Evolutionary conservation across 2,888 invertebrate species (phyloP).

Genomic region (Trypoxylon attenuatum): DNA sequence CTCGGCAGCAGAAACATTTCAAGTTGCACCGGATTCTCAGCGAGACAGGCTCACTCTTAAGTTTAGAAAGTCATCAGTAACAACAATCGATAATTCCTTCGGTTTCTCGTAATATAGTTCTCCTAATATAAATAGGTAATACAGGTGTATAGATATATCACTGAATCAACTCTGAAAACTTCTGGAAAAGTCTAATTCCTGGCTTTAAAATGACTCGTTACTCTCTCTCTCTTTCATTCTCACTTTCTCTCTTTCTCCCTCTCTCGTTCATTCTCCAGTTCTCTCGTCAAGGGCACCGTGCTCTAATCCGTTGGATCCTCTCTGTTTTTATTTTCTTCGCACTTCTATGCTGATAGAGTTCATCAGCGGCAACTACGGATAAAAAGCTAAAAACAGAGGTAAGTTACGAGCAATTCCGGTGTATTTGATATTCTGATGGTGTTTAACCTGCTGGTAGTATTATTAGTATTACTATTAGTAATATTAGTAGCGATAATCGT

Average conservation of each 20-base stretch:
- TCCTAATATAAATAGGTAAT: not conserved
- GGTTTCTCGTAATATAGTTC: slow-evolving; percentile 5
- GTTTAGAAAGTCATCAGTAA: slow-evolving; percentile 5
- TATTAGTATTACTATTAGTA: slow-evolving; percentile 30
- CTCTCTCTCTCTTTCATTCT: not conserved
- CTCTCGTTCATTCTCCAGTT: not conserved
- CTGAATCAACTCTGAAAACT: slow-evolving; percentile 13
- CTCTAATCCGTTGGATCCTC: no score
- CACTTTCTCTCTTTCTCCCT: not conserved
- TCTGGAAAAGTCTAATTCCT: slow-evolving; percentile 10
- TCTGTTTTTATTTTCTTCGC: no score
- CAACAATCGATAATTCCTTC: slow-evolving; percentile 18
- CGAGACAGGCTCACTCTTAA: slow-evolving; percentile 1
- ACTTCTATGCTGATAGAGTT: no score
- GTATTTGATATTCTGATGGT: slow-evolving; percentile 21
- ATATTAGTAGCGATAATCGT: slow-evolving; percentile 37
- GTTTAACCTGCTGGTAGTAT: no score
- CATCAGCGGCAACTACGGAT: slow-evolving; percentile 13
- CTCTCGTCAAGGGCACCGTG: not conserved
- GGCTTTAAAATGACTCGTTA: not conserved
- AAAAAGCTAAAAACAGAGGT: slow-evolving; percentile 31
- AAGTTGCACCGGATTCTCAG: slow-evolving; percentile 6
- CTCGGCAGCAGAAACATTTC: no score
- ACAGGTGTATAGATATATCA: slow-evolving; percentile 20
- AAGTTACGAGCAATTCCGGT: slow-evolving; percentile 13